Evolutionary conservation across 2,113 vertebrate genomes (phyloP).

Genomic region (Corapipo altera): DNA sequence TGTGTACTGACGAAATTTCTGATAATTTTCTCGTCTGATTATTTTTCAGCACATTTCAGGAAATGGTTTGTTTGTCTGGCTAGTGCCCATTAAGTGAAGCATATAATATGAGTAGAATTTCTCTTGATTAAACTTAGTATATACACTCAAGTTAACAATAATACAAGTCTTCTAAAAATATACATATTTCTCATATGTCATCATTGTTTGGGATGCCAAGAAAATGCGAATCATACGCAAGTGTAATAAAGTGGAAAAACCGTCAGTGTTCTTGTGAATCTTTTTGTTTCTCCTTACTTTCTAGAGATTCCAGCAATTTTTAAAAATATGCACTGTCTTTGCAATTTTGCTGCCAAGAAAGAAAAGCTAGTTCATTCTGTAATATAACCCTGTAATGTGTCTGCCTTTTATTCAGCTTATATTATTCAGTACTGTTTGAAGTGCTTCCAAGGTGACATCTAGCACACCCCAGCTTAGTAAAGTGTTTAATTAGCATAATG

Average conservation of each 20-base stretch:
- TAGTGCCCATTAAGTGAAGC: not conserved
- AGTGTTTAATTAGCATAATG: slow-evolving; percentile 69
- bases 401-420: slow-evolving; percentile 3
- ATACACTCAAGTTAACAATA: slow-evolving; percentile 23
- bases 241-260: slow-evolving; percentile 52
- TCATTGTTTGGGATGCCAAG: slow-evolving; percentile 23
- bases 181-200: not conserved
- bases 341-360: slow-evolving; percentile 48
- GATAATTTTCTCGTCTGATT: slow-evolving; percentile 23
- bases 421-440: slow-evolving; percentile 44
- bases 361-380: slow-evolving; percentile 35
- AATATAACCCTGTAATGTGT: slow-evolving; percentile 1
- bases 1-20: not conserved
- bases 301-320: slow-evolving; percentile 39
- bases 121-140: slow-evolving; percentile 37
- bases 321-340: slow-evolving; percentile 14
- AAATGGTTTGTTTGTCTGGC: slow-evolving; percentile 47
- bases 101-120: not conserved
- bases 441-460: slow-evolving; percentile 57
- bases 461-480: slow-evolving; percentile 23
- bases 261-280: not conserved
- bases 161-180: slow-evolving; percentile 57
- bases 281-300: slow-evolving; percentile 8
- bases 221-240: slow-evolving; percentile 38
- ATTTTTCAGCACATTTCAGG: slow-evolving; percentile 39